Conservation (phyloP, 2,113 vertebrate species). For the Ophthalmotilapia sp. region DNA sequence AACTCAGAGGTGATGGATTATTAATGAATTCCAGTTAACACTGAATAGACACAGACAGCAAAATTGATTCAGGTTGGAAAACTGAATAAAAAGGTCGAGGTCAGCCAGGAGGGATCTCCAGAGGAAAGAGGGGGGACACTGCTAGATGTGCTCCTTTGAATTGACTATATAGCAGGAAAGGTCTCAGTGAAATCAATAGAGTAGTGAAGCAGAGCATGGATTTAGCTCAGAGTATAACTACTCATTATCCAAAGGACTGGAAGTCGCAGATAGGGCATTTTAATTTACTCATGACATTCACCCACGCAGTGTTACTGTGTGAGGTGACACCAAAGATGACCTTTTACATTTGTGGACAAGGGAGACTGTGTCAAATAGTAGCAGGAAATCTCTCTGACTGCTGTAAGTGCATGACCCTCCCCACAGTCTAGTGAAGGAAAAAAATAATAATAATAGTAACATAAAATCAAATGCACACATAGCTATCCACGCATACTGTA, state of each 20-base stretch:
- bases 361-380: conserved; percentile 26
- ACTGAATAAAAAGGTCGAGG: conserved; percentile 27
- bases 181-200: conserved; percentile 62
- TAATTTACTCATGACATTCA: conserved; percentile 70
- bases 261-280: conserved; percentile 68
- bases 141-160: conserved; percentile 32
- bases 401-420: conserved; percentile 2
- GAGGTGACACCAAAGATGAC: conserved; percentile 58
- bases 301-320: conserved; percentile 19
- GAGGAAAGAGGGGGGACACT: conserved; percentile 2
- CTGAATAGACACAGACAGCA: not conserved
- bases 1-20: not conserved
- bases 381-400: conserved; percentile 22
- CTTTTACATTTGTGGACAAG: conserved; percentile 61
- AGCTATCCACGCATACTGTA: conserved; percentile 11
- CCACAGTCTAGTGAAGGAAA: not conserved
- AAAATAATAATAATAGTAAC: not conserved
- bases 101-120: conserved; percentile 19
- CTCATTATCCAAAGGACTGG: conserved; percentile 66
- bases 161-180: conserved; percentile 34
- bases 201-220: conserved; percentile 54
- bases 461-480: conserved; percentile 7
- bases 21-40: conserved; percentile 8
- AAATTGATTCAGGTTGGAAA: not conserved
- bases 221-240: conserved; percentile 56